A percentile compares a stretch with the other conserved stretches of the same genome.
Evolutionary conservation across 1,140 invertebrate species (phyloP).

Genomic region (Lepeophtheirus salmonis): DNA sequence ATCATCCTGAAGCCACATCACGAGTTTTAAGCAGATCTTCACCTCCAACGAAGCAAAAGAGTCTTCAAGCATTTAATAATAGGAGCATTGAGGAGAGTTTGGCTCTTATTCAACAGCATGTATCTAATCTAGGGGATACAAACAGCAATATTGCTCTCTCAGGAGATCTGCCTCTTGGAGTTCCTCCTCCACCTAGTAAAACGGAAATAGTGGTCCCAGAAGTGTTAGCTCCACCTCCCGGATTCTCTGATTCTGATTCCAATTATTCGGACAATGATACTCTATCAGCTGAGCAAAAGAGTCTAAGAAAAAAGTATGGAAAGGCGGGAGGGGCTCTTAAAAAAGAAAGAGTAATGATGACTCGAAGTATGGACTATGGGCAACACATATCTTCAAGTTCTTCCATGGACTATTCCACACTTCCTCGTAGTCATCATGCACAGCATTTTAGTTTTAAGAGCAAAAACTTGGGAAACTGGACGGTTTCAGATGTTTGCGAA

Average conservation of each 20-base stretch:
- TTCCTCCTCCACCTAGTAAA: slow-evolving; percentile 25
- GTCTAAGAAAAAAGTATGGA: not conserved
- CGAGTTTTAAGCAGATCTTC: not conserved
- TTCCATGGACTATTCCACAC: not conserved
- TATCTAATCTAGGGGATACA: slow-evolving; percentile 19
- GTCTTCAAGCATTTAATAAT: slow-evolving; percentile 21
- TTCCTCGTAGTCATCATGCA: not conserved
- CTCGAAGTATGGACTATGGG: not conserved
- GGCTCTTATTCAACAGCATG: slow-evolving; percentile 29
- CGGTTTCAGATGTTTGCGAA: slow-evolving; percentile 31
- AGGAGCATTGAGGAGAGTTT: slow-evolving; percentile 30
- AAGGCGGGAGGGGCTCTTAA: not conserved
- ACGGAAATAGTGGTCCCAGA: slow-evolving; percentile 24
- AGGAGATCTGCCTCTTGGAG: slow-evolving; percentile 18
- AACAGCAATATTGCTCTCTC: too few species aligned
- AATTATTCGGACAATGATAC: slow-evolving; percentile 19
- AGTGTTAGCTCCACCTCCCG: slow-evolving; percentile 54
- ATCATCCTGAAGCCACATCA: slow-evolving; percentile 18
- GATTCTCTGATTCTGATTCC: slow-evolving; percentile 38
- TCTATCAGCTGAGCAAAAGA: not conserved
- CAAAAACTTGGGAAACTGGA: slow-evolving; percentile 32
- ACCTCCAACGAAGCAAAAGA: too few species aligned
- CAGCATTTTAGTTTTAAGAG: slow-evolving; percentile 26
- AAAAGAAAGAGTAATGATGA: slow-evolving; percentile 12
- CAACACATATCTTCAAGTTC: not conserved